Base-by-base conservation (phyloP, 2,797 vertebrate genomes). In the Todus mexicanus region DNA sequence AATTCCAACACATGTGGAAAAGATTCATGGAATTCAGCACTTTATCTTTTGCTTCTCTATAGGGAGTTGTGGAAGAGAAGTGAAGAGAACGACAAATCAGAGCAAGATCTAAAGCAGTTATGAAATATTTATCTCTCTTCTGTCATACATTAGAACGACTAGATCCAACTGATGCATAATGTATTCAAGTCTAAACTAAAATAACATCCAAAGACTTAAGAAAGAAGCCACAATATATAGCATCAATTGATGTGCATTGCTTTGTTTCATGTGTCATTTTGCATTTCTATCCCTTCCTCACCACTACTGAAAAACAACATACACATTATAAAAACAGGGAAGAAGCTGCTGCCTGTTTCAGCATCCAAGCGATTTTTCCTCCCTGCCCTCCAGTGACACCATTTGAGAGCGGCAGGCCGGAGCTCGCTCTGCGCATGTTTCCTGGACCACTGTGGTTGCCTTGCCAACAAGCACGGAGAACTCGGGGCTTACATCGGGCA, bases 401-500 rank as follows among this genome's bases (percentile, higher is more conserved):
- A 95, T 97, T 95, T 94, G 94, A 94, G 96, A 96, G 96, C 78
- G 69, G 92, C 92, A 87, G 97, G 94, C 96, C 92, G 47, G 69
- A 92, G 93, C 92, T 97, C 87, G 90, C 95, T 98, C 97, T 97
- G 98, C 97, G 97, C 98, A 98, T 99, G 98, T 98, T 98, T 98
- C 98, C 98, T 98, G 97, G 97, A 98, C 98, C 98, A 98, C 97
- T 97, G 97, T 97, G 96, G 99, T 99, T 99, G 98, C 98, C 98
- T 98, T 99, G 98, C 96, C 98, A 98, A 99, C 98, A 75, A 95
- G 71, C 97, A 97, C 97, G 92, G 94, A 98, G 97, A 98, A 98
- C 98, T 98, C 97, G 84, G 97, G 97, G 98, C 98, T 98, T 98
- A 97, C 98, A 96, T 77, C 59, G 90, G 97, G 98, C 97, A 97